Evolutionary conservation across 2,888 invertebrate genomes (phyloP), one percentile per base, ranked within the genome.

Genomic region (Limulus polyphemus): DNA sequence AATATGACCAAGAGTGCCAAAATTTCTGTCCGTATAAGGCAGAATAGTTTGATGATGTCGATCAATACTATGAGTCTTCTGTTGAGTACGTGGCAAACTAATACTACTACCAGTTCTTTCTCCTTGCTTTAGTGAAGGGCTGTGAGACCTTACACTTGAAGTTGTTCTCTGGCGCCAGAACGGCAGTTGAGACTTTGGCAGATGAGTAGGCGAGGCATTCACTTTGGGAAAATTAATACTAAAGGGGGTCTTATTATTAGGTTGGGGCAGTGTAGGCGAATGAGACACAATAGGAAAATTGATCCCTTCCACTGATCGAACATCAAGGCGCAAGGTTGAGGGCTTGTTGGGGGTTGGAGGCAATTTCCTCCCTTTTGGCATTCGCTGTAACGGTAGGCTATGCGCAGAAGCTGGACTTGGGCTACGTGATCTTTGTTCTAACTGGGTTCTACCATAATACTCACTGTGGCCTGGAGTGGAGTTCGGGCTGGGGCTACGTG

Each of bases 341-440:
- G 94, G 94, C 80, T 94, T 93, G 76, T 86, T 89, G 69, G 92
- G 92, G 71, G 91, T 91, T 65, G 90, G 89, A 65, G 92, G 92
- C 73, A 92, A 80, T 73, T 88, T 83, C 70, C 92, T 83, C 9
- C 65, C 62, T 11, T 61, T 58, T 4, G 62, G 57, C 9, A 60
- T 62, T 13, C 63, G 48, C 10, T 60, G 59, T 11, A 68, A 57
- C n/a, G 69, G 69, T 17, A 69, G 61, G 58, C 67, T 65, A 47
- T 60, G 66, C 46, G 69, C 65, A 11, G 68, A 68, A n/a, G 65
- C 62, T n/a, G 76, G 77, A 63, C 77, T 77, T 16, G 79, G 79
- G 64, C 76, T 77, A 47, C 79, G 73, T 12, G 78, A 77, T 14
- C 78, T 72, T 69, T 77, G 77, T 47, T 76, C 77, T 60, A 79